phyloP scores from a whole-genome alignment of 2,113 vertebrate species.

The Tenebrosternarchus preto region DNA sequence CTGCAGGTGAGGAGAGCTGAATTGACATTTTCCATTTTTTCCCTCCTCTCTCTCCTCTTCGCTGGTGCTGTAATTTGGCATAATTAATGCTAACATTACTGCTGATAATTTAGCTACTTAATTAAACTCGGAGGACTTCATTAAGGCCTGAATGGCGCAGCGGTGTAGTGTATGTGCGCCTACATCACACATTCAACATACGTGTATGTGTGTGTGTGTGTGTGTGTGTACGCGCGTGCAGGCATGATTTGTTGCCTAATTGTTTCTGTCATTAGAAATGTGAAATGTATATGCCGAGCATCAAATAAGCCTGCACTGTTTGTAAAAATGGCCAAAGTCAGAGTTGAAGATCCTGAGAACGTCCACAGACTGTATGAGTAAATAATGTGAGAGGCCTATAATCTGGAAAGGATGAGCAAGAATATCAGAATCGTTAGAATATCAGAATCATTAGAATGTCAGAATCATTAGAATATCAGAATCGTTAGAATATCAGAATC shows the following conservation, averaged over 20 bases:
- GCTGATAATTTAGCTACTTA: constrained; percentile 99
- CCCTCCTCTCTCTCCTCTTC: constrained; percentile 81
- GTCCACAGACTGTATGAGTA: neutral
- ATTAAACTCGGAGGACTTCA: constrained; percentile 99
- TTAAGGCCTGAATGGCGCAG: constrained; percentile 78
- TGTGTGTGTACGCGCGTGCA: constrained; percentile 13
- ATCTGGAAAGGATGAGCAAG: neutral
- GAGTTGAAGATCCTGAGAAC: neutral
- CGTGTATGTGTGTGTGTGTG: constrained; percentile 39
- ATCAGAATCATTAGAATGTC: neutral
- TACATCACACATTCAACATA: constrained; percentile 34
- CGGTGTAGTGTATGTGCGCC: constrained; percentile 22
- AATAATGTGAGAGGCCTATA: neutral
- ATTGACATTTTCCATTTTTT: constrained; percentile 92
- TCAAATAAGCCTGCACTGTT: neutral
- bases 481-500: neutral
- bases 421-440: no score
- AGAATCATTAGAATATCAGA: neutral
- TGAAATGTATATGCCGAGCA: neutral
- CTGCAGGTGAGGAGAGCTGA: constrained; percentile 97
- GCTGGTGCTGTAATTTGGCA: constrained; percentile 98
- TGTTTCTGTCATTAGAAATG: constrained; percentile 88
- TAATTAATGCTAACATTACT: constrained; percentile 99
- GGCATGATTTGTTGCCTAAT: constrained; percentile 74
- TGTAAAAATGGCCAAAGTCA: neutral